Conservation (phyloP, 2,888 invertebrate species). For the Dendrolimus pini region DNA sequence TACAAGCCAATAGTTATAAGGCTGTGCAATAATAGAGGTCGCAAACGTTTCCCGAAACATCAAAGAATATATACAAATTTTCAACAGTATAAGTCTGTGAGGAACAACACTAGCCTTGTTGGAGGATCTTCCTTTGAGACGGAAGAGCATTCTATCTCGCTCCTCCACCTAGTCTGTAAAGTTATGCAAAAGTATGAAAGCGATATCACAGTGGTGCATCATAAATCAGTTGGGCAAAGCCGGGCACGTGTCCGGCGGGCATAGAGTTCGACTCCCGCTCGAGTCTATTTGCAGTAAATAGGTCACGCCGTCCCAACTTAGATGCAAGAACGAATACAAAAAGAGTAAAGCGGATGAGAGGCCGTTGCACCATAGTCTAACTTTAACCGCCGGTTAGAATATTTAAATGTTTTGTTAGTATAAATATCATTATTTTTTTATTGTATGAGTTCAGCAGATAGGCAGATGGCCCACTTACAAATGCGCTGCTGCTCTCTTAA, state of each 20-base stretch:
- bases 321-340: constrained; percentile 74
- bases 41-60: too few species aligned
- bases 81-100: too few species aligned
- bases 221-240: constrained; percentile 3
- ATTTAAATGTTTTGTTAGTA: neutral
- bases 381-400: constrained; percentile 10
- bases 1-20: too few species aligned
- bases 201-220: neutral
- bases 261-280: constrained; percentile 48
- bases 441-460: constrained; percentile 7
- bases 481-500: too few species aligned
- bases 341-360: constrained; percentile 58
- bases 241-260: constrained; percentile 47
- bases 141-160: too few species aligned
- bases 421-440: constrained; percentile 1
- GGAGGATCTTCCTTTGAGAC: too few species aligned
- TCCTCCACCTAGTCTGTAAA: neutral
- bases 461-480: neutral
- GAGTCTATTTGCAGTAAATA: constrained; percentile 69
- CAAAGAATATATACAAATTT: too few species aligned
- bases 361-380: constrained; percentile 10
- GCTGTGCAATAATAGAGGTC: too few species aligned
- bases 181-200: neutral
- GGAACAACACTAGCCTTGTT: too few species aligned
- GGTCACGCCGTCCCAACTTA: constrained; percentile 72